These are phyloP conservation scores for Hydrotaea cyrtoneurina DNA, from an alignment of 2,888 invertebrate species.

Conservation along the genomic window DNA sequence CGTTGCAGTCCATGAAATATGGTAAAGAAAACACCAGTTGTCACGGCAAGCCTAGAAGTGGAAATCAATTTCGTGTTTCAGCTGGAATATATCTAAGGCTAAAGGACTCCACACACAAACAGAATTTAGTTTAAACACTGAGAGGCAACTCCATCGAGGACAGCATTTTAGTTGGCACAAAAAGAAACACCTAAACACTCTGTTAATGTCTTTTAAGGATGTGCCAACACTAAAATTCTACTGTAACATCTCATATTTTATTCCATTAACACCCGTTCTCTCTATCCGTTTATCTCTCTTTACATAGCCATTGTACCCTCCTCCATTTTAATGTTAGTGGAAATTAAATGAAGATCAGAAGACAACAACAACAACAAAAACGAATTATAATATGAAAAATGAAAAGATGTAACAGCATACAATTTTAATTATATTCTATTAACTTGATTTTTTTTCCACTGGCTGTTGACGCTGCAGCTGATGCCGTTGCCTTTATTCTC, in stretches of 20 bases:
- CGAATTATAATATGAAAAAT: slow-evolving; percentile 35
- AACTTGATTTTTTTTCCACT: slow-evolving; percentile 52
- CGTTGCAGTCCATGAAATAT: no score
- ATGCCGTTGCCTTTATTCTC: neutral
- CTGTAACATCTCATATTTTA: slow-evolving; percentile 11
- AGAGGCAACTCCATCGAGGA: no score
- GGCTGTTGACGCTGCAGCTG: neutral
- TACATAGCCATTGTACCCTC: slow-evolving; percentile 26
- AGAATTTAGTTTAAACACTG: no score
- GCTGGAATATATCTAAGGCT: no score
- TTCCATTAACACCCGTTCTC: slow-evolving; percentile 3
- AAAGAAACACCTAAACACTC: neutral
- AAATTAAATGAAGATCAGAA: neutral
- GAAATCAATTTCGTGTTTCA: no score
- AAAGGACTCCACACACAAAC: no score
- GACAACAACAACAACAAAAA: neutral
- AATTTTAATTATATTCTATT: slow-evolving; percentile 64
- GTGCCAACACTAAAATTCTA: neutral
- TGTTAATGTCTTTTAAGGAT: neutral
- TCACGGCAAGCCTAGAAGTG: no score
- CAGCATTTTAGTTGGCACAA: no score
- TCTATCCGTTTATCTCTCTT: neutral
- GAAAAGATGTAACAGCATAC: slow-evolving; percentile 41
- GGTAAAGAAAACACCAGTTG: no score
- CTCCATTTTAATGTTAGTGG: slow-evolving; percentile 22